Evolutionary conservation across 2,113 vertebrate genomes (phyloP).

Genomic region (Eurystomus gularis): DNA sequence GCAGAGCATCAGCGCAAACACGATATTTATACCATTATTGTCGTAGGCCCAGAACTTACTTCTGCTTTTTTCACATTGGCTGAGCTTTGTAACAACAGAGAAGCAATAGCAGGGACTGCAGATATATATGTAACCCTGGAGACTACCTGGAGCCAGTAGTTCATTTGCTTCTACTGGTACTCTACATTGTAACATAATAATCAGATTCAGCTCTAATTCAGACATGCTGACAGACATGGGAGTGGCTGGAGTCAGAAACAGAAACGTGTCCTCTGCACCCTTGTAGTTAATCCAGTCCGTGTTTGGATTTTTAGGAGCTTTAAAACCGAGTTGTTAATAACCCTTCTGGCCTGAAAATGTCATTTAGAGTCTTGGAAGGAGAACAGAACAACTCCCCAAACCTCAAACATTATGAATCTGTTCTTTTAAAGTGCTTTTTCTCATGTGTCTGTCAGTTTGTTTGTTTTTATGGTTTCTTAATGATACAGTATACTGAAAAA

Average conservation of each 20-base stretch:
- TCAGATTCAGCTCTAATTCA: conserved; percentile 60
- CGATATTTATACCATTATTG: background rate
- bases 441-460: conserved; percentile 34
- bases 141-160: conserved; percentile 19
- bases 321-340: conserved; percentile 28
- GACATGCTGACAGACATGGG: conserved; percentile 58
- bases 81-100: background rate
- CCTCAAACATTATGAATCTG: background rate
- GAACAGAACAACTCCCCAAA: conserved; percentile 23
- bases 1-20: background rate
- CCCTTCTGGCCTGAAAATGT: conserved; percentile 36
- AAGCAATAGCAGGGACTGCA: background rate
- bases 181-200: conserved; percentile 19
- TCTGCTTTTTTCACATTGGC: background rate
- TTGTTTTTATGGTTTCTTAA: conserved; percentile 32
- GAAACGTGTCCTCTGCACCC: conserved; percentile 35
- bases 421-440: conserved; percentile 21
- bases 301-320: conserved; percentile 68
- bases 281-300: conserved; percentile 58
- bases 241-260: conserved; percentile 52
- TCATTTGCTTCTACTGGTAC: conserved; percentile 18
- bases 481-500: background rate
- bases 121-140: background rate
- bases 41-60: background rate
- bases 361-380: conserved; percentile 15